Base-by-base conservation (phyloP, 2,797 vertebrate genomes). In the Cyprinodon diabolis region DNA sequence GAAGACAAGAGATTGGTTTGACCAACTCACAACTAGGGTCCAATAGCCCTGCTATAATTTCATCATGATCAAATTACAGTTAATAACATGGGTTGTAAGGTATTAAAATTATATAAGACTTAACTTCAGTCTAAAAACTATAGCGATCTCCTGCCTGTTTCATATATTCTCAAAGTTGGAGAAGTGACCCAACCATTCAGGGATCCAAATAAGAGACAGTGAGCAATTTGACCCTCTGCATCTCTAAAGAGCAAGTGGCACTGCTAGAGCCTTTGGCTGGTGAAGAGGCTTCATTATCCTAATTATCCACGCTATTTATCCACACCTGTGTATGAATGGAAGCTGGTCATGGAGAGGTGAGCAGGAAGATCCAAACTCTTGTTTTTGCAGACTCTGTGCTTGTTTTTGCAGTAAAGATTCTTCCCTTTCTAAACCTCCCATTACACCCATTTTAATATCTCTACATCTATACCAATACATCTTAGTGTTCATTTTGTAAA, bases 211-310 rank as follows among this genome's bases (percentile, higher is more conserved):
- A 40, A 70, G 43, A 14, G 30, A 23, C 8, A 25, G 8, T 57
- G n/a, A 70, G 40, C 54, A 70, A 47, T 23, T 70, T 57, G 40
- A 70, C 68, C 68, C 60, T 10, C 54, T 47, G 68, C 10, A 56
- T 70, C 40, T 70, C 54, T 12, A 43, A 30, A 45, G 35, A n/a
- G 54, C 68, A 54, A 70, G 23, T 12, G 43, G 40, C n/a, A 57
- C 68, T 47, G n/a, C n/a, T 65, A 17, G 21, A 58, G 68, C 43
- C 43, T 57, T n/a, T 56, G 52, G 52, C 37, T 69, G 23, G 54
- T 57, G 68, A 70, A 58, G 12, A 47, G 51, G 17, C 52, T 57
- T 70, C 54, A 70, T 70, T 70, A 47, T 70, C 54, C 40, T 70
- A 70, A 70, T 57, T 70, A 56, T 70, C 23, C 54, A 57, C 19